Evolutionary conservation across 2,888 invertebrate genomes (phyloP).

Genomic region (Blastobasis adustella): DNA sequence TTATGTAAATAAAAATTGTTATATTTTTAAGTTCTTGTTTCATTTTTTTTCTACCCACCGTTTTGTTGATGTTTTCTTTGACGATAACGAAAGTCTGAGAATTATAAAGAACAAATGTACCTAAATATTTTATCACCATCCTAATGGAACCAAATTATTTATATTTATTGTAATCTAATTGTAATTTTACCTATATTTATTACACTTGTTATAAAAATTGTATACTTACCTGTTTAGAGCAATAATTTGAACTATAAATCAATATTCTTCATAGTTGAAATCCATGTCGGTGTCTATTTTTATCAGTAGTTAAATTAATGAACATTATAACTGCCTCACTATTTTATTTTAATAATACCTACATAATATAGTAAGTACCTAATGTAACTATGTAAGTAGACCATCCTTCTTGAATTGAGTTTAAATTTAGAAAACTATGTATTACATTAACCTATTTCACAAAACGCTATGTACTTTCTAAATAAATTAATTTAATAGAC

Average conservation of each 20-base stretch:
- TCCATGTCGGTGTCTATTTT: slow-evolving; percentile 58
- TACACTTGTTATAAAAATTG: slow-evolving; percentile 50
- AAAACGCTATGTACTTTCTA: not conserved
- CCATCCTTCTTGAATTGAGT: not conserved
- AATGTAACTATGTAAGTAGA: not conserved
- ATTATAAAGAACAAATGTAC: slow-evolving; percentile 15
- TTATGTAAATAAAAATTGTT: slow-evolving; percentile 48
- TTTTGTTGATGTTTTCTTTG: slow-evolving; percentile 18
- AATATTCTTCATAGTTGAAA: slow-evolving; percentile 40
- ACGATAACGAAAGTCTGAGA: slow-evolving; percentile 13
- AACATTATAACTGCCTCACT: slow-evolving; percentile 44
- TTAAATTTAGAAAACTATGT: not conserved
- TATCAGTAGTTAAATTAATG: slow-evolving; percentile 48
- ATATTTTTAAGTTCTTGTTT: slow-evolving; percentile 25
- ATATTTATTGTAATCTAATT: slow-evolving; percentile 22
- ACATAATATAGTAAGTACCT: not conserved
- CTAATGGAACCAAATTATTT: slow-evolving; percentile 50
- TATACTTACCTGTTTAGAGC: slow-evolving; percentile 54
- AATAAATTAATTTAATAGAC: not conserved
- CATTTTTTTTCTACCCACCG: slow-evolving; percentile 20
- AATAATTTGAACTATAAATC: slow-evolving; percentile 47
- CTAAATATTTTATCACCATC: slow-evolving; percentile 28
- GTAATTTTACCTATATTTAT: slow-evolving; percentile 22
- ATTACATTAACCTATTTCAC: not conserved
- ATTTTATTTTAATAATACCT: slow-evolving; percentile 16